Percentiles rank a stretch among this genome's conserved stretches.
Conservation (phyloP, 2,888 invertebrate genomes). For the Mimachlamys varia region DNA sequence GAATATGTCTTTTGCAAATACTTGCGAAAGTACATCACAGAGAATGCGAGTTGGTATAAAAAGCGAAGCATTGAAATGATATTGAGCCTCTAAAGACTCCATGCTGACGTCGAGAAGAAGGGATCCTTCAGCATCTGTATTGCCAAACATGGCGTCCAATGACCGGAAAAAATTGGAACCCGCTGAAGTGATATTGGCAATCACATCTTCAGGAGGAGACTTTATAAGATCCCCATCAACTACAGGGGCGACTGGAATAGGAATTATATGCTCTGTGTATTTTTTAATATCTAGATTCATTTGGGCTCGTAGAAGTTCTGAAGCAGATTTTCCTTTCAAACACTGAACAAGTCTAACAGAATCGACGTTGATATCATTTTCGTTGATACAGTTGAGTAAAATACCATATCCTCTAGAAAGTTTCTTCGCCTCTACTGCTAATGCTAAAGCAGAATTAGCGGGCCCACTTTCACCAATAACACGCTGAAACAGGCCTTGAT, state of each 20-base stretch:
- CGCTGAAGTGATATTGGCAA: conserved; percentile 4
- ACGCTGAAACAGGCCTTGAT: conserved; percentile 37
- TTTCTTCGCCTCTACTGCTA: not conserved
- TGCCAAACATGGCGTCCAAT: conserved; percentile 19
- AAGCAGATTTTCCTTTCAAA: not conserved
- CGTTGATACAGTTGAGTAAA: not conserved
- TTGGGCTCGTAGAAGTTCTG: not conserved
- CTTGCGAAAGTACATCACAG: not conserved
- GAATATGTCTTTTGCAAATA: not conserved
- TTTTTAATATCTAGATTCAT: not conserved
- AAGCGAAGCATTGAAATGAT: not conserved
- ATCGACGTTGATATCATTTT: not conserved
- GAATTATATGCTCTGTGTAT: not conserved
- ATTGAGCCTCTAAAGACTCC: not conserved
- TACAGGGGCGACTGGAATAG: not conserved
- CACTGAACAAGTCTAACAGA: not conserved
- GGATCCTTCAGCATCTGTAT: conserved; percentile 26
- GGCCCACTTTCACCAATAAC: conserved; percentile 32
- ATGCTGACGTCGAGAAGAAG: not conserved
- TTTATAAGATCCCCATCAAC: conserved; percentile 37
- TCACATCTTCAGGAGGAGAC: not conserved
- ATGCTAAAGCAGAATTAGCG: not conserved
- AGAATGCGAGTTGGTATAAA: not conserved
- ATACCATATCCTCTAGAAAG: not conserved
- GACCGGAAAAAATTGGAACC: not conserved